Conservation (phyloP, 1,140 invertebrate genomes). For the Teleogryllus occipitalis region DNA sequence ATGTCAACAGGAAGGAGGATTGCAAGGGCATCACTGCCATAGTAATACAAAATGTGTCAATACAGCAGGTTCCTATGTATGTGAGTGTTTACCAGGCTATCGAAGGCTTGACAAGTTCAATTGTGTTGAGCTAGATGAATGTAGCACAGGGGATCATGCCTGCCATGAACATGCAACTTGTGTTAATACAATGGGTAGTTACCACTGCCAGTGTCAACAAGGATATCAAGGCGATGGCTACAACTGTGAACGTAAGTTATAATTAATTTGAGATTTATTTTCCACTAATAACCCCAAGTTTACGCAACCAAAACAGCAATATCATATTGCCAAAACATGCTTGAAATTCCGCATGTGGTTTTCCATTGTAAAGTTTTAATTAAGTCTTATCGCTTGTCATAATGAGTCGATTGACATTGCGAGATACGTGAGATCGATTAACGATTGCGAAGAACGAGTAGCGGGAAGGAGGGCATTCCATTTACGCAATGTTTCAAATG, state of each 20-base stretch:
- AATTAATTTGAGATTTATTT: not conserved
- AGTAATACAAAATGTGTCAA: slow-evolving; percentile 66
- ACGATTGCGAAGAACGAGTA: too few relatives aligned
- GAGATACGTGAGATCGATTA: too few relatives aligned
- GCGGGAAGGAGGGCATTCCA: too few relatives aligned
- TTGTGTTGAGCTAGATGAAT: slow-evolving; percentile 76
- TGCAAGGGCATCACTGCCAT: slow-evolving; percentile 71
- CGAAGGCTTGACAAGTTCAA: slow-evolving; percentile 65
- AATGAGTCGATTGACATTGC: too few relatives aligned
- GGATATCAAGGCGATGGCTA: slow-evolving; percentile 80
- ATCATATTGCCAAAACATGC: not conserved
- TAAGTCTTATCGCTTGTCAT: too few relatives aligned
- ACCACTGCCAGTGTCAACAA: slow-evolving; percentile 68
- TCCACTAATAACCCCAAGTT: too few relatives aligned
- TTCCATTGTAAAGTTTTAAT: too few relatives aligned
- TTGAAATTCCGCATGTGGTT: not conserved
- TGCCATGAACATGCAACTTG: slow-evolving; percentile 75
- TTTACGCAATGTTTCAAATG: too few relatives aligned
- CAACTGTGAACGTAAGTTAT: slow-evolving; percentile 64
- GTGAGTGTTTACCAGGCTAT: slow-evolving; percentile 75
- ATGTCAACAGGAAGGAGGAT: slow-evolving; percentile 61
- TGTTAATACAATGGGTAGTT: slow-evolving; percentile 77
- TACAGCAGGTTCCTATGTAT: slow-evolving; percentile 66
- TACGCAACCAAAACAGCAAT: too few relatives aligned
- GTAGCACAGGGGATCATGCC: slow-evolving; percentile 53